These are phyloP conservation scores for Drosophila pseudoananassae DNA, from an alignment of 1,140 invertebrate genomes.

Conservation along the genomic window DNA sequence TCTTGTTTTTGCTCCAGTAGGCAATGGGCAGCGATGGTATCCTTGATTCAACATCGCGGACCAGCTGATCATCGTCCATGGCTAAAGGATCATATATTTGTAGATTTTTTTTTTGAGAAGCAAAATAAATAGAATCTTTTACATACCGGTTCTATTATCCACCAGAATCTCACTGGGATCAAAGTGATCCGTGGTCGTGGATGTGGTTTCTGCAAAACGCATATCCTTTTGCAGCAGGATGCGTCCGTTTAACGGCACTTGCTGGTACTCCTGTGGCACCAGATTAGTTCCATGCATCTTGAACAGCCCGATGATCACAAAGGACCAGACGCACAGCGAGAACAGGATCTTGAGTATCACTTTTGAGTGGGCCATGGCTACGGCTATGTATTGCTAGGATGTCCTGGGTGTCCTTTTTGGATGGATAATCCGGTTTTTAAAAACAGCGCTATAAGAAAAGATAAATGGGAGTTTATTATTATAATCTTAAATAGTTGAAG, in stretches of 20 bases:
- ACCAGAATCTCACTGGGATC: constrained; percentile 82
- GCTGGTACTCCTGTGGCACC: constrained; percentile 73
- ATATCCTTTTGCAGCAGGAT: constrained; percentile 82
- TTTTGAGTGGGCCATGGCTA: constrained; percentile 78
- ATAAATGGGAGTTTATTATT: too few species aligned
- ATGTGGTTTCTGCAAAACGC: constrained; percentile 74
- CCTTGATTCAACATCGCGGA: constrained; percentile 90
- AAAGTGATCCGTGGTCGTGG: constrained; percentile 81
- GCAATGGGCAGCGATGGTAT: constrained; percentile 92
- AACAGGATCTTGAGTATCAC: constrained; percentile 83
- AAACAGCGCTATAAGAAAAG: neutral
- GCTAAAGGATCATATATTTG: constrained; percentile 29
- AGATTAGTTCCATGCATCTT: constrained; percentile 82
- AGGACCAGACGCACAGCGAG: constrained; percentile 83
- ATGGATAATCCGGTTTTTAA: neutral
- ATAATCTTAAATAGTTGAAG: too few species aligned
- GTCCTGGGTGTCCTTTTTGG: neutral
- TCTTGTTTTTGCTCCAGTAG: constrained; percentile 92
- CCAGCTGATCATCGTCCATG: constrained; percentile 89
- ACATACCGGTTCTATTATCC: constrained; percentile 82
- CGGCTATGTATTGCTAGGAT: neutral
- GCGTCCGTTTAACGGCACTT: constrained; percentile 76
- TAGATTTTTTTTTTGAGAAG: too few species aligned
- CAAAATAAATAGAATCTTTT: neutral
- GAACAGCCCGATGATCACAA: constrained; percentile 82